Conservation (phyloP, 2,113 vertebrate genomes). For the Cyanoramphus novaezelandiae region DNA sequence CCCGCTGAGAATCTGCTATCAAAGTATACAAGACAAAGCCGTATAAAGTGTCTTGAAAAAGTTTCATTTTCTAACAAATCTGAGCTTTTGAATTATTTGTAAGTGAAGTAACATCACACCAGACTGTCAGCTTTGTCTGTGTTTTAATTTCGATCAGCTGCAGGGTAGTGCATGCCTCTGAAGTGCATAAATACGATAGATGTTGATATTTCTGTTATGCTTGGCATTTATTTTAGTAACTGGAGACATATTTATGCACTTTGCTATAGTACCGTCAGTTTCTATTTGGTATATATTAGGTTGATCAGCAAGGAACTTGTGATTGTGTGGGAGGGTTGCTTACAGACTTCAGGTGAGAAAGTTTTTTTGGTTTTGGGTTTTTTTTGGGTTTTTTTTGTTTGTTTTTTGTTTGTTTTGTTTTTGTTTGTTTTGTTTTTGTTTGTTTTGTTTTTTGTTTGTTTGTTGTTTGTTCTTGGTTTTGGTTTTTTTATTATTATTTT, state of each 20-base stretch:
- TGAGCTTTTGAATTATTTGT: background rate
- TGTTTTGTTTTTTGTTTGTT: background rate
- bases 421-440: background rate
- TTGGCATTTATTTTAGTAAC: background rate
- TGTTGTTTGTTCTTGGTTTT: no score
- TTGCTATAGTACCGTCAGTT: background rate
- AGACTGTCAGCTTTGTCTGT: background rate
- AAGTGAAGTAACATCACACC: background rate
- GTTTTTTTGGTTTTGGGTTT: background rate
- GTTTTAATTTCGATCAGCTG: background rate
- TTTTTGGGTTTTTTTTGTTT: background rate
- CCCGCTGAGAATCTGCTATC: background rate
- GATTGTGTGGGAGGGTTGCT: background rate
- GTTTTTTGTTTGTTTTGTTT: no score
- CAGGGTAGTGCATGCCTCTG: background rate
- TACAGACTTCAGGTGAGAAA: background rate
- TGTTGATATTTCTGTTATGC: background rate
- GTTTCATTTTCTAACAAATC: background rate
- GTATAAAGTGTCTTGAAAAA: background rate
- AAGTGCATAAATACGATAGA: fast-evolving
- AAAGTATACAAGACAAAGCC: background rate
- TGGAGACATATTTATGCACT: background rate
- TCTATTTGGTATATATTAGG: background rate
- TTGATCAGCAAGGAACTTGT: background rate
- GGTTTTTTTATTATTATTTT: background rate